phyloP scores from a whole-genome alignment of 2,113 vertebrate species.

The Charadrius vociferus region DNA sequence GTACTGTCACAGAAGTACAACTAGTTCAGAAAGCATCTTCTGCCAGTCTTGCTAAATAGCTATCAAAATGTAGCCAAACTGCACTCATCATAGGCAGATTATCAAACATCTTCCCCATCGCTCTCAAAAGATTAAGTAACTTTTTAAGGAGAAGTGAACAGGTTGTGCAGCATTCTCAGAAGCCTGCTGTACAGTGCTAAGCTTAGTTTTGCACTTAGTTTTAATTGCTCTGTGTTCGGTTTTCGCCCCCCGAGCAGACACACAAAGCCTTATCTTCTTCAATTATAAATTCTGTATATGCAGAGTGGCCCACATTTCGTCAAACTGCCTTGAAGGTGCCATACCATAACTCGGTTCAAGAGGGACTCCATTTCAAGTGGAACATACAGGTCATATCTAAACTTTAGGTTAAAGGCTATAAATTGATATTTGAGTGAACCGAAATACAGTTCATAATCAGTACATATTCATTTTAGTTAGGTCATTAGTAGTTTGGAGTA shows the following conservation, averaged over 20 bases:
- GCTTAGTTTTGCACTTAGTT: neutral
- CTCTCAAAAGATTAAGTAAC: neutral
- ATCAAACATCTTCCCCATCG: neutral
- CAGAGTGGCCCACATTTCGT: neutral
- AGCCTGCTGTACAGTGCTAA: neutral
- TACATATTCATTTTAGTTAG: neutral
- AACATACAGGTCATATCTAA: neutral
- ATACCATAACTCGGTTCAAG: neutral
- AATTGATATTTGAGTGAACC: neutral
- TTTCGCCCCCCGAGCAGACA: neutral
- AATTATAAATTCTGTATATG: neutral
- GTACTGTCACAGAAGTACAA: neutral
- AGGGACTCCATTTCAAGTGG: neutral
- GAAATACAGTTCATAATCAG: neutral
- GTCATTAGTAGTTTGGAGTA: neutral
- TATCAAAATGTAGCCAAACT: neutral
- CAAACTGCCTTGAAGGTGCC: neutral
- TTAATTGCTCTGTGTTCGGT: neutral
- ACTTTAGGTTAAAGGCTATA: neutral
- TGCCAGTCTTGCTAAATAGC: neutral
- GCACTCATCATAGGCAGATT: neutral
- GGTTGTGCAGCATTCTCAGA: neutral
- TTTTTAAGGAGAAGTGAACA: neutral
- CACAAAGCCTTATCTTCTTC: neutral
- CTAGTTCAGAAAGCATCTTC: neutral